Evolutionary conservation across 2,888 invertebrate genomes (phyloP), one percentile per base, ranked within the genome.

Genomic region (Digitonthophagus gazella): DNA sequence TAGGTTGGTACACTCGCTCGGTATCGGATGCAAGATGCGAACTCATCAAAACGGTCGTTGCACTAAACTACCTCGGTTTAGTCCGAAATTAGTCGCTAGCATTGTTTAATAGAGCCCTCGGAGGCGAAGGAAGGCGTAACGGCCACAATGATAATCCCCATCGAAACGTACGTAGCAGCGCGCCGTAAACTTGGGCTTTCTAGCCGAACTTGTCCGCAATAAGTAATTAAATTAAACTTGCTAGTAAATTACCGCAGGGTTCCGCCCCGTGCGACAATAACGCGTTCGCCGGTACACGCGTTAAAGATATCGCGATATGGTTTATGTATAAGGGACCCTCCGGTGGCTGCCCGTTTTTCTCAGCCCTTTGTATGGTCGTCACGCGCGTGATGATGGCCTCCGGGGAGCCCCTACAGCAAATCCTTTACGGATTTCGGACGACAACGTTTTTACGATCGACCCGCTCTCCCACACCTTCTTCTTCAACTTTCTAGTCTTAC

Each of bases 401-500:
- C 71, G 73, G 78, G 77, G 78, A 77, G 63, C 64, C 44, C 74
- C 73, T 76, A 69, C 69, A 73, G 77, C 77, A 78, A 78, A 78
- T 79, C 79, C 78, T 79, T 79, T 76, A 78, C 78, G 78, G 78
- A 79, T 79, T 79, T 79, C 75, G 77, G 78, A 79, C 76, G 80
- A 79, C 79, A 79, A 79, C 78, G 78, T 79, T 79, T 80, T 80
- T 80, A 80, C 77, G 78, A 79, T 78, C 79, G 76, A 74, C 77
- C 72, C 73, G n/a, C 57, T 16, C 57, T 57, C 57, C 57, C 57
- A 44, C 54, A 8, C 54, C 6, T 44, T 8, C 54, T 44, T 44
- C 6, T 44, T 44, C n/a, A 8, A 44, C n/a, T 44, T 44, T 8
- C 54, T 8, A 44, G 6, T 8, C 6, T n/a, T 44, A 44, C 54